Percentiles rank a stretch among this genome's conserved stretches.
Conservation (phyloP, 2,113 vertebrate species). For the Pica pica region DNA sequence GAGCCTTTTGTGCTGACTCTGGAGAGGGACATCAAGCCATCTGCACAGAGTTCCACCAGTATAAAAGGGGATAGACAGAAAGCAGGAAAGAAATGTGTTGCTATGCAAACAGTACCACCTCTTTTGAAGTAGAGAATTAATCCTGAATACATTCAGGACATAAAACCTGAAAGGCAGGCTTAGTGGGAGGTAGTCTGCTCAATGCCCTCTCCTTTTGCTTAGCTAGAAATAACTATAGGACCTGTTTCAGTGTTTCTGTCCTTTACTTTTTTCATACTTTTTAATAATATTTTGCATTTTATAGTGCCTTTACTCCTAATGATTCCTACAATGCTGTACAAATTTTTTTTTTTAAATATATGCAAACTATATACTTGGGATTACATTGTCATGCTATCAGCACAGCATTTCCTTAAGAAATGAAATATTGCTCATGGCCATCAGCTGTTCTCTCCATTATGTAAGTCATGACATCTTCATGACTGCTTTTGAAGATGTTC, state of each 20-base stretch:
- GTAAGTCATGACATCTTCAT: neutral
- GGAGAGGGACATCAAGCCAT: neutral
- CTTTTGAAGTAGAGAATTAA: conserved; percentile 44
- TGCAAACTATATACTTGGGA: neutral
- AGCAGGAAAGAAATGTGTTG: neutral
- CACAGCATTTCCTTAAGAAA: neutral
- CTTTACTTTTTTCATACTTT: neutral
- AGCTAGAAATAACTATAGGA: neutral
- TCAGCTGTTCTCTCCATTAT: neutral
- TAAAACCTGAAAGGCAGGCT: conserved; percentile 23
- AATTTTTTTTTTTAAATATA: neutral
- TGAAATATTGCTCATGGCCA: neutral
- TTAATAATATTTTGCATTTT: neutral
- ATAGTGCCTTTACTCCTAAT: neutral
- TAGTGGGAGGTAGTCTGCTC: conserved; percentile 32
- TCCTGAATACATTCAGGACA: conserved; percentile 17
- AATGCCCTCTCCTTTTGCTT: neutral
- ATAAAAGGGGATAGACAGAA: neutral
- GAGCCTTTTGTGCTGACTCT: neutral
- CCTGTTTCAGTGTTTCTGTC: neutral
- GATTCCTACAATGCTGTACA: neutral
- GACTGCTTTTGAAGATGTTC: neutral
- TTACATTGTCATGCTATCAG: neutral
- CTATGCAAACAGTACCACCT: neutral
- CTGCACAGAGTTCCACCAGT: neutral